phyloP scores from a whole-genome alignment of 2,797 vertebrate genomes.

The Ctenopoma kingsleyae region DNA sequence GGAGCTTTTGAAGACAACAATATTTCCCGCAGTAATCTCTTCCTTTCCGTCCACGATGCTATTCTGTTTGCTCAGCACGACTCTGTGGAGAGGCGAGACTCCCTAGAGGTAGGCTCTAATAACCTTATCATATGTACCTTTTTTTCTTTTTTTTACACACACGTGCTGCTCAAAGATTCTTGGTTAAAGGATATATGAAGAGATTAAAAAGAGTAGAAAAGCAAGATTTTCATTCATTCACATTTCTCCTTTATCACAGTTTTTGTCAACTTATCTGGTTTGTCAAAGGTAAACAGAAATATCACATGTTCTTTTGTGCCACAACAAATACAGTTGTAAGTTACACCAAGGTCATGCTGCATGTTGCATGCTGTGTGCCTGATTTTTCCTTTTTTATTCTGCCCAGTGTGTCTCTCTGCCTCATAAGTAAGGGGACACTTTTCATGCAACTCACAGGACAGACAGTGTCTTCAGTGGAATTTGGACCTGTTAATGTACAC shows the following conservation, averaged over 20 bases:
- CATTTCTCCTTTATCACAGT: constrained; percentile 4
- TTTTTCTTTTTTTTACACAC: constrained; percentile 34
- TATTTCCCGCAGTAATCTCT: constrained; percentile 85
- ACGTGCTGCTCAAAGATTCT: constrained; percentile 33
- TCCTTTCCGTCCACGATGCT: constrained; percentile 91
- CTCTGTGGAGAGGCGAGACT: constrained; percentile 31
- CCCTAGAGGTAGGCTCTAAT: constrained; percentile 54
- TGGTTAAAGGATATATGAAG: constrained; percentile 8
- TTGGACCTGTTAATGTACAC: no score
- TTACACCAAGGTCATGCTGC: constrained; percentile 41
- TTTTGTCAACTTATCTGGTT: constrained; percentile 56
- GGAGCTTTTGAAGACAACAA: constrained; percentile 90
- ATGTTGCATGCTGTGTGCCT: neutral
- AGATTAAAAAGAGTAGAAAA: constrained; percentile 30
- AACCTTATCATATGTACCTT: constrained; percentile 42
- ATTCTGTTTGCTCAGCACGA: constrained; percentile 87
- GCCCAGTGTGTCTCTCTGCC: no score
- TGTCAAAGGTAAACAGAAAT: constrained; percentile 52
- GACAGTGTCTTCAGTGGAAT: no score
- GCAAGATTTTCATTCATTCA: constrained; percentile 14
- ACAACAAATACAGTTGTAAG: constrained; percentile 15
- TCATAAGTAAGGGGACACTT: neutral
- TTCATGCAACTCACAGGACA: neutral
- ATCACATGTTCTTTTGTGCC: constrained; percentile 30
- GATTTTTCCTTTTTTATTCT: neutral